Percentiles rank a stretch among this genome's conserved stretches.
Conservation (phyloP, 2,888 invertebrate species). For the Mimachlamys varia region DNA sequence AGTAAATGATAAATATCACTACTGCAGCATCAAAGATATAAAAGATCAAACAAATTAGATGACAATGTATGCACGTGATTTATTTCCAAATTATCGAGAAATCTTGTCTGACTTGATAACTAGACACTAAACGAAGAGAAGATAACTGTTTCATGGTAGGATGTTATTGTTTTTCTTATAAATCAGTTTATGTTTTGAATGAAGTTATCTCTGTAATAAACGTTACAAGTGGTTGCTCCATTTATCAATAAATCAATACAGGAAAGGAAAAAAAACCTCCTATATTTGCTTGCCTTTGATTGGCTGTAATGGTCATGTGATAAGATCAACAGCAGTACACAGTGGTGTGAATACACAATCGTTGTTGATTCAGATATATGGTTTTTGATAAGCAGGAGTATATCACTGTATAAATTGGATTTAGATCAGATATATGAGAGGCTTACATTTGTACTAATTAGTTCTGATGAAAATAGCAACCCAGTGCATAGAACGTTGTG, state of each 20-base stretch:
- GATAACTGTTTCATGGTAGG: neutral
- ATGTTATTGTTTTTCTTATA: neutral
- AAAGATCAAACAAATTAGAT: neutral
- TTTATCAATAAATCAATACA: conserved; percentile 17
- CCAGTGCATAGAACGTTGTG: neutral
- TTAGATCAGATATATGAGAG: neutral
- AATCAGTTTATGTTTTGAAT: neutral
- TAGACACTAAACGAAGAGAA: neutral
- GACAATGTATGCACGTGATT: neutral
- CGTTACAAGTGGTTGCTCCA: neutral
- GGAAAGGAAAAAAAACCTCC: neutral
- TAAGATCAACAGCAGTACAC: neutral
- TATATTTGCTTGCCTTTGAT: neutral
- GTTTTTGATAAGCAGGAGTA: neutral
- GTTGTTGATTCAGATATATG: neutral
- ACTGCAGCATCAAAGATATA: neutral
- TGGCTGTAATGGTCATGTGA: conserved; percentile 10
- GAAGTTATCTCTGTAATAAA: neutral
- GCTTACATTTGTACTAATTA: neutral
- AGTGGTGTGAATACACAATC: neutral
- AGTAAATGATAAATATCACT: too few relatives aligned
- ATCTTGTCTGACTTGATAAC: neutral
- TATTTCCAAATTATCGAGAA: neutral
- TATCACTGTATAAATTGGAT: neutral
- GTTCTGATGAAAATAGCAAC: neutral